Percentiles rank a stretch among this genome's conserved stretches.
phyloP scores from a whole-genome alignment of 2,113 vertebrate genomes.

The Echinops telfairi region DNA sequence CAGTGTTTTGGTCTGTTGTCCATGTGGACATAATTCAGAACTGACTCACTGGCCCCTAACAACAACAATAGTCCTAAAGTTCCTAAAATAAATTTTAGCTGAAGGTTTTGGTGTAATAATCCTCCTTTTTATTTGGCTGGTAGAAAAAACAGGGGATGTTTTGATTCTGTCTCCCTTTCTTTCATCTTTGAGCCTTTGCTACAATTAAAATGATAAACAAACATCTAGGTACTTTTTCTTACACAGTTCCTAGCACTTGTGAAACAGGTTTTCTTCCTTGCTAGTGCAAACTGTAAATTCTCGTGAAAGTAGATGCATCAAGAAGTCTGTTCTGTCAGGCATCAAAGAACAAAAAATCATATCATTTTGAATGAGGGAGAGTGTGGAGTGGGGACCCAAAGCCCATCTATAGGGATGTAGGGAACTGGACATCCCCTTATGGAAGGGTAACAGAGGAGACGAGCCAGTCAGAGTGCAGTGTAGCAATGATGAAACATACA shows the following conservation, averaged over 20 bases:
- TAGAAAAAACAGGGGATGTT: background rate
- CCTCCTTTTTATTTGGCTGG: background rate
- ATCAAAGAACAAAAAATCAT: too few relatives aligned
- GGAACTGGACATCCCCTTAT: too few relatives aligned
- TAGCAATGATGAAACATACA: too few relatives aligned
- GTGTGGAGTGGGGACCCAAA: too few relatives aligned
- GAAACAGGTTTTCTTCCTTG: slow-evolving; percentile 56
- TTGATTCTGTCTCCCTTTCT: slow-evolving; percentile 42
- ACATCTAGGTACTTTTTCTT: slow-evolving; percentile 23
- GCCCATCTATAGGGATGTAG: too few relatives aligned
- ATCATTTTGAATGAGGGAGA: too few relatives aligned
- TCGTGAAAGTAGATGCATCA: slow-evolving; percentile 4
- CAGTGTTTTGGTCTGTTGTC: too few relatives aligned
- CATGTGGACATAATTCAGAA: too few relatives aligned
- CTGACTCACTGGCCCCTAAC: too few relatives aligned
- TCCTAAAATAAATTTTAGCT: slow-evolving; percentile 47
- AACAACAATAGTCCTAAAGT: background rate
- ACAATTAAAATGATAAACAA: slow-evolving; percentile 40
- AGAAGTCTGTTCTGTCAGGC: background rate
- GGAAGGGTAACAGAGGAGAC: too few relatives aligned
- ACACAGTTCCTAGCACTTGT: background rate
- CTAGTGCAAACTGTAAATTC: slow-evolving; percentile 4
- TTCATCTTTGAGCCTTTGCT: slow-evolving; percentile 31
- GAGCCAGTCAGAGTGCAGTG: too few relatives aligned
- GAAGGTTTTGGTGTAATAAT: background rate